Conservation (phyloP, 2,888 invertebrate genomes). For the Orthosia gothica region DNA sequence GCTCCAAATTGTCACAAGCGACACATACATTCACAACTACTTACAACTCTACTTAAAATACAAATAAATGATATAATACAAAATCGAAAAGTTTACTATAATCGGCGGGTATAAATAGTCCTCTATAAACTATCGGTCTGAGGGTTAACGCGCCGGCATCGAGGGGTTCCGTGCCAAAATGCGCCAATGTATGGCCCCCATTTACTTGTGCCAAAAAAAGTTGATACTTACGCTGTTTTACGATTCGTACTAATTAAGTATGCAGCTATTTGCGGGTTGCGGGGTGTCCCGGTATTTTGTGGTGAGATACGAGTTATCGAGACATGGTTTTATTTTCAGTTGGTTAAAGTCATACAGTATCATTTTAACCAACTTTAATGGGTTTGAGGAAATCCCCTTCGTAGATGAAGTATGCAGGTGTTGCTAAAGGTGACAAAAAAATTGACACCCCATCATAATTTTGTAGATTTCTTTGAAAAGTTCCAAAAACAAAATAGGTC, state of each 20-base stretch:
- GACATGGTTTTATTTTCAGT: background rate
- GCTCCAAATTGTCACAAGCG: background rate
- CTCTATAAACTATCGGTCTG: conserved; percentile 60
- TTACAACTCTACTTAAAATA: conserved; percentile 26
- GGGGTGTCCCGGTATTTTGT: background rate
- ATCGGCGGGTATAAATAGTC: conserved; percentile 65
- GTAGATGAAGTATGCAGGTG: background rate
- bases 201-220: conserved; percentile 71
- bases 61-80: conserved; percentile 57
- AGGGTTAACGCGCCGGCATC: conserved; percentile 53
- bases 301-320: background rate
- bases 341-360: background rate
- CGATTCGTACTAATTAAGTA: conserved; percentile 49
- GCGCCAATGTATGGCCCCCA: conserved; percentile 50
- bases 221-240: conserved; percentile 50
- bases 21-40: background rate
- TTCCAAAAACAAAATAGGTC: too few relatives aligned
- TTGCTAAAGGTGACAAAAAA: background rate
- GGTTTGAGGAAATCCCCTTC: too few relatives aligned
- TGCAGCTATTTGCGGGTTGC: background rate
- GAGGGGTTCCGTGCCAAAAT: conserved; percentile 67
- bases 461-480: background rate
- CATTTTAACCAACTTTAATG: too few relatives aligned
- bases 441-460: too few relatives aligned
- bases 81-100: conserved; percentile 63